A percentile compares a stretch with the other conserved stretches of the same genome.
Conservation (phyloP, 35 echinoderm and acorn worm genomes). For the Strongylocentrotus purpuratus region DNA sequence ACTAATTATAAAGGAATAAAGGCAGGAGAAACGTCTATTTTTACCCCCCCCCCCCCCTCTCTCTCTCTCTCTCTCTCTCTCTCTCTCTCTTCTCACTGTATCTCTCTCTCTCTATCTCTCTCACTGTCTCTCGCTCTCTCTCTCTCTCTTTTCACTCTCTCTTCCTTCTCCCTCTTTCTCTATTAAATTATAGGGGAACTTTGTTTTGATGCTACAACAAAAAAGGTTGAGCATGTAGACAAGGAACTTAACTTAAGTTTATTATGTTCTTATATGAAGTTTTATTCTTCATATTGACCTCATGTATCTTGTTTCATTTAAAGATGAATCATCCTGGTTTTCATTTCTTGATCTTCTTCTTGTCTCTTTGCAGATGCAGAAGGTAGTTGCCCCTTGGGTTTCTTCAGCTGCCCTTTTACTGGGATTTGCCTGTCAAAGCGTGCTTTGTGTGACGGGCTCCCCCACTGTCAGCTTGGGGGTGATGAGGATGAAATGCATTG, state of each 20-base stretch:
- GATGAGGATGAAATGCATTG: conserved; percentile 27
- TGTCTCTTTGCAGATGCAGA: conserved; percentile 24
- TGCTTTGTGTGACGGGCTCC: conserved; percentile 8
- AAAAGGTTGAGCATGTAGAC: background rate
- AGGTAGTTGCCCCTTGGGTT: background rate
- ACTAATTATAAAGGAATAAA: too few species aligned
- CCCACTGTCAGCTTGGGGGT: background rate
- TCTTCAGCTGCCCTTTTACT: conserved; percentile 23
- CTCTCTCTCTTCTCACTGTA: background rate
- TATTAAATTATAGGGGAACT: too few species aligned
- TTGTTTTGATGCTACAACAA: too few species aligned
- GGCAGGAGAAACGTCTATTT: too few species aligned
- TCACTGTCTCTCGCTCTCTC: background rate
- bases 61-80: background rate
- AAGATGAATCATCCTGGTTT: background rate
- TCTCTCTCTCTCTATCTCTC: background rate
- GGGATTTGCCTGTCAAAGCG: background rate
- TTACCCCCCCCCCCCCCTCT: background rate
- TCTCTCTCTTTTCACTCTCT: background rate
- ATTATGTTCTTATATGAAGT: background rate
- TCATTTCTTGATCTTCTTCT: conserved; percentile 13
- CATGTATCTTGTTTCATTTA: too few species aligned
- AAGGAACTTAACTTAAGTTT: background rate
- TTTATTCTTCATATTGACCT: background rate
- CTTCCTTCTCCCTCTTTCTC: too few species aligned